phyloP scores from a whole-genome alignment of 2,113 vertebrate species.

The Pyrgilauda ruficollis region DNA sequence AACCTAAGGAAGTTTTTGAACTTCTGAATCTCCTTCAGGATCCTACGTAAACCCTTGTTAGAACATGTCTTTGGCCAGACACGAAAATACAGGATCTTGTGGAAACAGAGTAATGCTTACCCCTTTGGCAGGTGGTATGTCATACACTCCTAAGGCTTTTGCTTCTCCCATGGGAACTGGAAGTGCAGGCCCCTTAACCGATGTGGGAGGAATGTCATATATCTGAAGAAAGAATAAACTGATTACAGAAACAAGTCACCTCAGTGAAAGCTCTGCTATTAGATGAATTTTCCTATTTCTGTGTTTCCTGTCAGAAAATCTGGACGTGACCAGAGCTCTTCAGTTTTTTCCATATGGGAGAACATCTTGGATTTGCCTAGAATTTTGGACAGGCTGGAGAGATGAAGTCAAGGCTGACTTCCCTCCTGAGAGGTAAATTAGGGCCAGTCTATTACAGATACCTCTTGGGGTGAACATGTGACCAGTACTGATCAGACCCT shows the following conservation, averaged over 20 bases:
- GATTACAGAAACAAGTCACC: neutral
- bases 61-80: neutral
- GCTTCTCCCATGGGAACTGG: slow-evolving; percentile 65
- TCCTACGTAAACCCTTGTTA: neutral
- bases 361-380: neutral
- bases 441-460: neutral
- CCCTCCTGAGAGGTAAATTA: neutral
- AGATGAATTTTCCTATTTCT: neutral
- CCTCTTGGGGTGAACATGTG: neutral
- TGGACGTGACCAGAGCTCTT: neutral
- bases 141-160: slow-evolving; percentile 85
- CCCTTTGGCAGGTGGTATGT: slow-evolving; percentile 82
- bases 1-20: neutral
- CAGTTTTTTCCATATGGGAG: neutral
- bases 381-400: neutral
- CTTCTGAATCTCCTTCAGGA: neutral
- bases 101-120: slow-evolving; percentile 62
- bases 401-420: neutral
- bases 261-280: neutral
- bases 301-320: neutral
- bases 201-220: slow-evolving; percentile 88
- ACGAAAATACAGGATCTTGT: neutral
- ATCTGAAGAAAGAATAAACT: slow-evolving; percentile 74
- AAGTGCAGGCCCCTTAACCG: slow-evolving; percentile 68
- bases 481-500: neutral